Percentiles rank a stretch among this genome's conserved stretches.
Evolutionary conservation across 2,113 vertebrate genomes (phyloP).

Genomic region (Lycaon pictus): DNA sequence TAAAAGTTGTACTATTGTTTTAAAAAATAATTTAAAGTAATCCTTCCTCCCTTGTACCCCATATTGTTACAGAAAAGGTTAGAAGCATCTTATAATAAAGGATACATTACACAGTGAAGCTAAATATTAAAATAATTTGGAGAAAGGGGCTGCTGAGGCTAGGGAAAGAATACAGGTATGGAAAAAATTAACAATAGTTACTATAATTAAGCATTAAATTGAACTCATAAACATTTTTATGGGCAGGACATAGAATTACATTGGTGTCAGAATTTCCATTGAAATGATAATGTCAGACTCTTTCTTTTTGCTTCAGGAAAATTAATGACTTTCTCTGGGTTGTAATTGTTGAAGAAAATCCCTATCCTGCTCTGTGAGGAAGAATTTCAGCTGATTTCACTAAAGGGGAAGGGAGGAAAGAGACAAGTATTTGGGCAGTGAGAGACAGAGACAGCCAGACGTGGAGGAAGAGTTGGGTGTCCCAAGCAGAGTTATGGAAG

Average conservation of each 20-base stretch:
- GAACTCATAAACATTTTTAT: neutral
- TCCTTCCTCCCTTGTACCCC: neutral
- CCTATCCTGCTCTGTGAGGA: neutral
- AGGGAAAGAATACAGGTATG: neutral
- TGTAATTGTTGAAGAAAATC: constrained; percentile 10
- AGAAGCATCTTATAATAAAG: neutral
- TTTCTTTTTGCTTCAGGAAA: neutral
- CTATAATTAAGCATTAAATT: neutral
- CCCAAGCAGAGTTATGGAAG: neutral
- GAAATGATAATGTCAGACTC: neutral
- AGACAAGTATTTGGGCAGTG: neutral
- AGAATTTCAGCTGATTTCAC: neutral
- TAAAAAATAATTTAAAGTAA: neutral
- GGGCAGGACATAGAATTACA: neutral
- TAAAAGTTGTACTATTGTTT: neutral
- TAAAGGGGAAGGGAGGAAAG: neutral
- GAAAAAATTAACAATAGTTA: neutral
- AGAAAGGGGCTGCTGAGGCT: neutral
- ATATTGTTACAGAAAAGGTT: neutral
- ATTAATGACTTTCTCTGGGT: neutral
- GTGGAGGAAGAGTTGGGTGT: neutral
- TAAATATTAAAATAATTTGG: neutral
- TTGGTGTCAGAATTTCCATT: neutral
- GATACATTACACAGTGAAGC: neutral
- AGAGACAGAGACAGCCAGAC: neutral